Evolutionary conservation across 2,797 vertebrate genomes (phyloP).

Genomic region (Molothrus ater): DNA sequence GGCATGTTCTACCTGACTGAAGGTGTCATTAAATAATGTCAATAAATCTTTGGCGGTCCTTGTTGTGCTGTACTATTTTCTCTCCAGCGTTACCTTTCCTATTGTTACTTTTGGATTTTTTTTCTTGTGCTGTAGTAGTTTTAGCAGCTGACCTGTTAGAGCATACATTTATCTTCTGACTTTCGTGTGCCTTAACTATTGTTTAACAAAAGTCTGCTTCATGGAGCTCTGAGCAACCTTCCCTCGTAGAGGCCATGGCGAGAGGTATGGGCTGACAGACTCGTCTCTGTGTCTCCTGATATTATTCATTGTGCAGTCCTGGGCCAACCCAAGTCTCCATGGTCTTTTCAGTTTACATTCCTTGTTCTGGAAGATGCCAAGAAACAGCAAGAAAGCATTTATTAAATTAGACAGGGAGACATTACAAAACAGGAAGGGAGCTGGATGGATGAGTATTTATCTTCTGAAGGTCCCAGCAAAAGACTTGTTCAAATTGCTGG

Average conservation of each 20-base stretch:
- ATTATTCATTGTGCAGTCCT: slow-evolving; percentile 67
- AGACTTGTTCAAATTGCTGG: slow-evolving; percentile 9
- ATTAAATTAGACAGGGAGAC: slow-evolving; percentile 78
- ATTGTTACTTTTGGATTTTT: neutral
- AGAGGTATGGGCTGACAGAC: slow-evolving; percentile 40
- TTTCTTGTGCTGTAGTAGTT: neutral
- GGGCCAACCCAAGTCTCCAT: slow-evolving; percentile 67
- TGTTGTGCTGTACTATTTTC: neutral
- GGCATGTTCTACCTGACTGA: neutral
- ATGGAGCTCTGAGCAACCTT: slow-evolving; percentile 5
- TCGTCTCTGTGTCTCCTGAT: slow-evolving; percentile 66
- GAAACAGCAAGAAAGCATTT: slow-evolving; percentile 77
- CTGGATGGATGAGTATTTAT: slow-evolving; percentile 77
- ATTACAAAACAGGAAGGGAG: slow-evolving; percentile 77
- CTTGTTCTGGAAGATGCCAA: slow-evolving; percentile 76
- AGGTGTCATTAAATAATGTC: neutral
- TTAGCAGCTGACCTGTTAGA: neutral
- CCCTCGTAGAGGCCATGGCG: neutral
- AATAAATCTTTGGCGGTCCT: neutral
- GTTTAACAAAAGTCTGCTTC: neutral
- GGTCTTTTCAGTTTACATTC: slow-evolving; percentile 82
- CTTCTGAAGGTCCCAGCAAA: slow-evolving; percentile 64
- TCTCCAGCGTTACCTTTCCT: neutral
- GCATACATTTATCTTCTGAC: neutral
- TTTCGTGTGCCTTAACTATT: neutral